Evolutionary conservation across 2,113 vertebrate species (phyloP), one percentile per base, ranked within the genome.

Genomic region (Trogon melanurus): DNA sequence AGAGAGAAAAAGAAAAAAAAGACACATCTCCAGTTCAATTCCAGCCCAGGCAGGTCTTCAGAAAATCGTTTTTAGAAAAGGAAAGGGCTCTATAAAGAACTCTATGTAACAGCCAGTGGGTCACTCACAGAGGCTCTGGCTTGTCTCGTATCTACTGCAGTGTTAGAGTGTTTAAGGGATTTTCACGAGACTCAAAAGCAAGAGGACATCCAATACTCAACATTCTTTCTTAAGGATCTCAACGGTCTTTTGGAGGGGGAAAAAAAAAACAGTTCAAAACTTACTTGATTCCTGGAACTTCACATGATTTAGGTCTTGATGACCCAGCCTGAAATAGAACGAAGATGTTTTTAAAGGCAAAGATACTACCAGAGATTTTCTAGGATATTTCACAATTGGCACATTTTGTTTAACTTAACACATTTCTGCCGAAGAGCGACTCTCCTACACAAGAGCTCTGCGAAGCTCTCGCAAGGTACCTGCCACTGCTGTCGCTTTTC

Each of bases 201-300:
- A 38, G 16, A 48, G 20, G 27, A 79, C 9, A 71, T 47, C 64
- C 36, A 54, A 14, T 2, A 8, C 3, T 14, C 3, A 30, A 54
- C 10, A 18, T 6, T 16, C 62, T 12, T 34, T 26, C 30, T 53
- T 25, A 14, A 38, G 54, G 57, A 70, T 32, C 36, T 62, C 58
- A 34, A 3, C 30, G 89, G 5, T 88, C 22, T 88, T 58, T 16
- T 18, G 79, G 16, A 4, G 25, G 48, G 13, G 32, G 32, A 14
- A 4, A 27, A 53, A 53, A 16, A 34, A n/a, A 19, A 16, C 3
- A 10, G 61, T 29, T 85, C 38, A 69, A 53, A 67, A 98, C 99
- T 99, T 97, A 99, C 99, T 99, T 99, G 98, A 99, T 99, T 98
- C 99, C 99, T 14, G 99, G 99, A 94, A 99, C 99, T 95, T 99